Conservation (phyloP, 2,888 invertebrate species). For the Leucozona laternaria region DNA sequence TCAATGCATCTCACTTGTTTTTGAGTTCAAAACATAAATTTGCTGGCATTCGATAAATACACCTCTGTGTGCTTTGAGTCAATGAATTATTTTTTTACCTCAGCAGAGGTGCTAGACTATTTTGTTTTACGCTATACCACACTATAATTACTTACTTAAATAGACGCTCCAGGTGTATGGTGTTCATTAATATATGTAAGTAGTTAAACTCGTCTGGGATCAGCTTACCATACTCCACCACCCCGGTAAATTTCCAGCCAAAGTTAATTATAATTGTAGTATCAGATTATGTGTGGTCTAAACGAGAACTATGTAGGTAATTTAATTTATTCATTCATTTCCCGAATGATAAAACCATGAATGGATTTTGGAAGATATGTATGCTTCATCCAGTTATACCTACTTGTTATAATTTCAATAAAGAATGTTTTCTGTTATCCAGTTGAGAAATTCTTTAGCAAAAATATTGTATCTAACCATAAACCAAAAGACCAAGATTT, state of each 20-base stretch:
- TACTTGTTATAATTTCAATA: not conserved
- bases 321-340: conserved; percentile 35
- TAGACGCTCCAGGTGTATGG: conserved; percentile 18
- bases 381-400: not conserved
- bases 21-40: not conserved
- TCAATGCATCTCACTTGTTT: conserved; percentile 2
- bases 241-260: not conserved
- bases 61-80: not conserved
- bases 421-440: not conserved
- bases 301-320: not conserved
- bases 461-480: not conserved
- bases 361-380: not conserved
- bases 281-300: conserved; percentile 22
- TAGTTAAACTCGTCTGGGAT: conserved; percentile 19
- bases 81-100: not conserved
- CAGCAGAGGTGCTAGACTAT: conserved; percentile 26
- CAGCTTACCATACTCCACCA: not conserved
- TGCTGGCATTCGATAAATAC: conserved; percentile 12
- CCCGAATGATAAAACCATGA: conserved; percentile 16
- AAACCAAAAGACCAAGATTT: not conserved
- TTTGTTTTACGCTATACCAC: conserved; percentile 29
- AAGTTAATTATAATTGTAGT: conserved; percentile 19
- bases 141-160: conserved; percentile 30
- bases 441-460: not conserved
- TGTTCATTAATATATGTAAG: conserved; percentile 8